Conservation (phyloP, 2,113 vertebrate genomes). For the Psettodes erumei region DNA sequence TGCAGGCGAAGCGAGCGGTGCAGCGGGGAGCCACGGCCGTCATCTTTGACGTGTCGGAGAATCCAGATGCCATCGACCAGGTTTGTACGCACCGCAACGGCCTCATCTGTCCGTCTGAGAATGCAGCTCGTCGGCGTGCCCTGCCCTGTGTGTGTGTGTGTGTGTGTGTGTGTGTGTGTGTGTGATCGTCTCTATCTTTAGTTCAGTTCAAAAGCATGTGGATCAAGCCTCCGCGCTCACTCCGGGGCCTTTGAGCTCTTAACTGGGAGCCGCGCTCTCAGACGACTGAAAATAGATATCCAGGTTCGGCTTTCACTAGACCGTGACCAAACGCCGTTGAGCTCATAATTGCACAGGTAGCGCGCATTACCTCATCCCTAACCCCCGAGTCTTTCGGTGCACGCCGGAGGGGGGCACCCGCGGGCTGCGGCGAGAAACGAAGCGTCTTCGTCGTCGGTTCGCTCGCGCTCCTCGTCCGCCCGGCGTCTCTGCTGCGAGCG, state of each 20-base stretch:
- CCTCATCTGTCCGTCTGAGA: constrained; percentile 14
- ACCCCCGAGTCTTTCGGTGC: constrained; percentile 38
- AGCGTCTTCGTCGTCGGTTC: constrained; percentile 3
- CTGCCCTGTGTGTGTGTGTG: constrained; percentile 33
- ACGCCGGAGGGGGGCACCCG: background rate
- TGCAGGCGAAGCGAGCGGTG: constrained; percentile 95
- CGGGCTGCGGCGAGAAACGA: constrained; percentile 24
- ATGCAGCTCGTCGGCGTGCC: constrained; percentile 26
- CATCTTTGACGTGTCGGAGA: constrained; percentile 99
- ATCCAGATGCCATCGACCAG: constrained; percentile 98
- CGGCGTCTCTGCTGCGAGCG: constrained; percentile 27
- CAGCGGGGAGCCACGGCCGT: constrained; percentile 97
- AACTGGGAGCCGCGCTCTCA: constrained; percentile 6
- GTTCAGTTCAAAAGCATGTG: constrained; percentile 46
- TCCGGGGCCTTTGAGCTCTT: constrained; percentile 53
- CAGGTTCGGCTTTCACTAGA: constrained; percentile 70
- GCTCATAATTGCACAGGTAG: constrained; percentile 75
- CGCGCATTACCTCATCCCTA: constrained; percentile 62
- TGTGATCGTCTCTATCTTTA: constrained; percentile 61
- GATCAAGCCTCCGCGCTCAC: constrained; percentile 47
- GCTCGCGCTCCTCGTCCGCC: constrained; percentile 29
- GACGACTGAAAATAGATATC: constrained; percentile 63
- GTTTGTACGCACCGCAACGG: constrained; percentile 75
- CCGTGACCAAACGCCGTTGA: constrained; percentile 70
- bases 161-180: background rate